A percentile compares a stretch with the other conserved stretches of the same genome.
Conservation (phyloP, 2,113 vertebrate species). For the Edolisoma coerulescens region DNA sequence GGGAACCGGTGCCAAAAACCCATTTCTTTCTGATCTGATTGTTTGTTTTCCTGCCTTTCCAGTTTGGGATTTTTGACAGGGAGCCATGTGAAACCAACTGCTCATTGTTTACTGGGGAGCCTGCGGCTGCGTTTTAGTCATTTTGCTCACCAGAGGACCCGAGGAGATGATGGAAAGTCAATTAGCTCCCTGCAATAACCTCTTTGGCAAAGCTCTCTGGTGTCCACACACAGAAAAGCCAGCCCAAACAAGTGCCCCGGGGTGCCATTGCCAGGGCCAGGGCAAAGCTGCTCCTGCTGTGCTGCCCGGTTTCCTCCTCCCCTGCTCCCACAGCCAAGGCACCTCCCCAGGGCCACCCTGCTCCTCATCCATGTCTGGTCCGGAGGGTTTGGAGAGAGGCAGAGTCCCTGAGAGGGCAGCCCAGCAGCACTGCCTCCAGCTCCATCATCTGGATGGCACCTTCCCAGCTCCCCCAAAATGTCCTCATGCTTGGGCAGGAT, state of each 20-base stretch:
- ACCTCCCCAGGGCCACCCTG: not conserved
- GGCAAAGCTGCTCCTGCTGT: not conserved
- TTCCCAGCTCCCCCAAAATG: not conserved
- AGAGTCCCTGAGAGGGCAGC: not conserved
- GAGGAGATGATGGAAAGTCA: not conserved
- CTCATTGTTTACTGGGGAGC: conserved; percentile 50
- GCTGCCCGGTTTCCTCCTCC: not conserved
- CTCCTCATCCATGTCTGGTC: fast-evolving
- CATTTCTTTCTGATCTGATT: conserved; percentile 56
- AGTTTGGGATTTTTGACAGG: conserved; percentile 62
- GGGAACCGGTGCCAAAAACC: not conserved
- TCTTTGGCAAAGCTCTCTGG: not conserved
- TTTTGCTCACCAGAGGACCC: not conserved
- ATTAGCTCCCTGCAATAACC: not conserved
- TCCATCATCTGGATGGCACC: not conserved
- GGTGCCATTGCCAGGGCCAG: not conserved
- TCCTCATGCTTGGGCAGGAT: not conserved
- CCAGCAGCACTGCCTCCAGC: not conserved
- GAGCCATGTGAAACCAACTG: conserved; percentile 62
- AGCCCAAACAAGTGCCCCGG: not conserved
- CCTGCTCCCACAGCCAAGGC: not conserved
- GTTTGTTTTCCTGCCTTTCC: conserved; percentile 58
- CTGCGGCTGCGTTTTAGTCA: not conserved
- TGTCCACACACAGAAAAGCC: not conserved
- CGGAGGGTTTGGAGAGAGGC: not conserved